Evolutionary conservation across 2,113 vertebrate genomes (phyloP), one percentile per base, ranked within the genome.

Genomic region (Rhombomys opimus): DNA sequence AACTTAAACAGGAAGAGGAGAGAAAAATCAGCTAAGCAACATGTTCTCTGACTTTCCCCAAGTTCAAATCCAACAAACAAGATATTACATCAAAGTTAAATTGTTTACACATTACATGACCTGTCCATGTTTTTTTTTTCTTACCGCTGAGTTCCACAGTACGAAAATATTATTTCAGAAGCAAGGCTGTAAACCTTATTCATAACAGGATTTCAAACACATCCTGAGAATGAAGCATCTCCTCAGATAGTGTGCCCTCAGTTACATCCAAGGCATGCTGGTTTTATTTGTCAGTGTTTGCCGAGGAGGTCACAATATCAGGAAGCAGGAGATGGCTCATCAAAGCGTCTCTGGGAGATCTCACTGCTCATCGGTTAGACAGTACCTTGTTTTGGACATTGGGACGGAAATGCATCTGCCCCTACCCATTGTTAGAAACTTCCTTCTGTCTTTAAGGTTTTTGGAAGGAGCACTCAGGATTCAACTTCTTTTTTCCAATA

Each of bases 301-400:
- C 97, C 96, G 98, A 97, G 99, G 98, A 52, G 99, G 99, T 99
- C 99, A 99, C 99, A 99, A 99, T 99, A 99, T 99, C 99, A 99
- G 99, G 99, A 99, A 99, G 99, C 99, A 98, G 98, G 99, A 99
- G 98, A 99, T 98, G 99, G 99, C 99, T 99, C 99, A 99, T 99
- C 99, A 99, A 99, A 99, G 99, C 98, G 67, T 96, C 86, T 7
- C 97, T 97, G 96, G 97, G 98, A 92, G 98, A 98, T 98, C 98
- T 97, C 98, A 98, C 99, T 99, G 98, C 99, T 99, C 99, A 99
- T 99, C 99, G 99, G 98, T 98, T 98, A 98, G 99, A 99, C 99
- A 99, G 97, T 98, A 98, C 98, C 99, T 98, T 99, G 99, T 99
- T 98, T 99, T 99, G 99, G 99, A 99, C 99, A 99, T 97, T 97